phyloP scores from a whole-genome alignment of 2,797 vertebrate genomes.

The Crocodylus rhombifer region DNA sequence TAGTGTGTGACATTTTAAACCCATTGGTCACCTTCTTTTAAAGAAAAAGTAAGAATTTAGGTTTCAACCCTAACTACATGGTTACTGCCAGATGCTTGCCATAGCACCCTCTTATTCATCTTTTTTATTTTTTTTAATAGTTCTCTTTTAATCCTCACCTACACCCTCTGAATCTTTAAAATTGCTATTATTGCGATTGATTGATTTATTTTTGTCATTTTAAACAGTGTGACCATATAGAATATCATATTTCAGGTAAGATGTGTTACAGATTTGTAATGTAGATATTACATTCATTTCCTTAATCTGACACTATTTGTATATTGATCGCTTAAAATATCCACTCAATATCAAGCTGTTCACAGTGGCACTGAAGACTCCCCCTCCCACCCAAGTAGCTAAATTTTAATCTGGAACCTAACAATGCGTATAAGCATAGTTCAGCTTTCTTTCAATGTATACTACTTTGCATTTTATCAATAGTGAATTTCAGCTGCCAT shows the following conservation, averaged over 20 bases:
- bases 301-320: too few species aligned
- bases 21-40: constrained; percentile 26
- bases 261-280: too few species aligned
- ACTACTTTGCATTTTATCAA: background rate
- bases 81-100: background rate
- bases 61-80: background rate
- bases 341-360: background rate
- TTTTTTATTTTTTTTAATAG: background rate
- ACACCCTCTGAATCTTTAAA: background rate
- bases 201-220: background rate
- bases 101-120: background rate
- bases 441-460: background rate
- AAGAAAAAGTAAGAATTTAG: constrained; percentile 20
- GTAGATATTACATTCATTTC: too few species aligned
- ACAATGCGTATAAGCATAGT: background rate
- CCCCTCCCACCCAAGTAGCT: background rate
- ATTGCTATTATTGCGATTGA: background rate
- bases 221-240: background rate
- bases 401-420: background rate
- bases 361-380: background rate
- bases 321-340: too few species aligned
- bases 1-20: constrained; percentile 40
- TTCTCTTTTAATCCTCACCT: background rate
- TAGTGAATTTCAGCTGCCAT: background rate
- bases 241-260: too few species aligned